phyloP scores from a whole-genome alignment of 2,113 vertebrate genomes.

The Apteryx mantelli region DNA sequence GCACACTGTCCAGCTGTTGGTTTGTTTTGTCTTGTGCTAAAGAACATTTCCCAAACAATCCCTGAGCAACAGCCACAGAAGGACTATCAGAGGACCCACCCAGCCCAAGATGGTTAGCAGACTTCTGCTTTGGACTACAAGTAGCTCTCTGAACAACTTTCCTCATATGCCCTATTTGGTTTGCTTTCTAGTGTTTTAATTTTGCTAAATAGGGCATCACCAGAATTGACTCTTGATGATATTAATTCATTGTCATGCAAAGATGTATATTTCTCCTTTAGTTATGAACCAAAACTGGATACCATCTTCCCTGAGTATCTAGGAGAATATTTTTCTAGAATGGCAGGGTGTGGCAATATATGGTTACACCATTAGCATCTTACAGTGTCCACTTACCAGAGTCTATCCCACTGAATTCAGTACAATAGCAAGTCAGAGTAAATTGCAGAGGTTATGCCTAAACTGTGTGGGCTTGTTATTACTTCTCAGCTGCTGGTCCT shows the following conservation, averaged over 20 bases:
- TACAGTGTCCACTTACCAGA: background rate
- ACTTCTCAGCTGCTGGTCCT: background rate
- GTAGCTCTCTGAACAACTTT: background rate
- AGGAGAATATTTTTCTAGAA: background rate
- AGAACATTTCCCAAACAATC: background rate
- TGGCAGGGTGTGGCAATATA: background rate
- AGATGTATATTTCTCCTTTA: background rate
- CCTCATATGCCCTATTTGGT: background rate
- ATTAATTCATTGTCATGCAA: background rate
- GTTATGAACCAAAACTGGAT: background rate
- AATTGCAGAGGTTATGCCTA: background rate
- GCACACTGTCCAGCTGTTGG: background rate
- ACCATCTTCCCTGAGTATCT: background rate
- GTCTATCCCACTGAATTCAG: background rate
- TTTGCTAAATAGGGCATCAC: background rate
- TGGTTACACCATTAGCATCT: background rate
- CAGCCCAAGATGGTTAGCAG: background rate
- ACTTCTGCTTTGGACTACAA: background rate
- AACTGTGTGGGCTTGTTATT: rapidly evolving
- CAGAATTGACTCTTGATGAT: background rate
- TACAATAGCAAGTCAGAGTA: background rate
- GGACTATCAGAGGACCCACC: background rate
- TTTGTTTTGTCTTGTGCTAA: background rate
- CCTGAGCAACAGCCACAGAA: background rate
- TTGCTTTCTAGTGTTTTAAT: background rate